Conservation (phyloP, 2,888 invertebrate genomes). For the Oxyscelio sp. region DNA sequence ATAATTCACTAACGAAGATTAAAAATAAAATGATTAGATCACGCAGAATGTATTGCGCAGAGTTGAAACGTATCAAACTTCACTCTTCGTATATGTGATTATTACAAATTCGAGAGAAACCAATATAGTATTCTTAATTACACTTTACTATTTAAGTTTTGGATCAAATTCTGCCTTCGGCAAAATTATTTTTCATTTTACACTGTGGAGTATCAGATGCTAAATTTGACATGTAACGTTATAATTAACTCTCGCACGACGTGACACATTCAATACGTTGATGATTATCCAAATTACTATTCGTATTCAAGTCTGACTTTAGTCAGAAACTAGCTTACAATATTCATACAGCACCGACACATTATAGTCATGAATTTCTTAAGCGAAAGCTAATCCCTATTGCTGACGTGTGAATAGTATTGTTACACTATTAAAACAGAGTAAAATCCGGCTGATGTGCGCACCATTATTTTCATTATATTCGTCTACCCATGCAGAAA, state of each 20-base stretch:
- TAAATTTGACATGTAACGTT: background rate
- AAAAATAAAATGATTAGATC: background rate
- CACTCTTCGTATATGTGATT: background rate
- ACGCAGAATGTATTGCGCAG: background rate
- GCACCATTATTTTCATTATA: too few relatives aligned
- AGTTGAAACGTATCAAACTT: background rate
- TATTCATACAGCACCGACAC: constrained; percentile 37
- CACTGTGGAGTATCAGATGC: background rate
- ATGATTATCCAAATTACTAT: constrained; percentile 34
- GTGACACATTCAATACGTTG: constrained; percentile 17
- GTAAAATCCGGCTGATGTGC: background rate
- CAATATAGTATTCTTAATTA: background rate
- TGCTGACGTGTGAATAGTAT: constrained; percentile 37
- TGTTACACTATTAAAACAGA: constrained; percentile 24
- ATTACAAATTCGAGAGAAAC: background rate
- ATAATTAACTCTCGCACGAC: background rate
- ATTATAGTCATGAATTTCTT: constrained; percentile 45
- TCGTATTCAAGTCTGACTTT: constrained; percentile 20
- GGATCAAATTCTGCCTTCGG: background rate
- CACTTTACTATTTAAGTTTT: background rate
- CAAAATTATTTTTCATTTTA: background rate
- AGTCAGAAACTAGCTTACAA: constrained; percentile 27
- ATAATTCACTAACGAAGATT: background rate
- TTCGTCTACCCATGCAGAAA: too few relatives aligned
- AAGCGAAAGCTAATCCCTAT: constrained; percentile 27